These are phyloP conservation scores for Elmis aenea DNA, from an alignment of 2,888 invertebrate genomes.

Conservation along the genomic window DNA sequence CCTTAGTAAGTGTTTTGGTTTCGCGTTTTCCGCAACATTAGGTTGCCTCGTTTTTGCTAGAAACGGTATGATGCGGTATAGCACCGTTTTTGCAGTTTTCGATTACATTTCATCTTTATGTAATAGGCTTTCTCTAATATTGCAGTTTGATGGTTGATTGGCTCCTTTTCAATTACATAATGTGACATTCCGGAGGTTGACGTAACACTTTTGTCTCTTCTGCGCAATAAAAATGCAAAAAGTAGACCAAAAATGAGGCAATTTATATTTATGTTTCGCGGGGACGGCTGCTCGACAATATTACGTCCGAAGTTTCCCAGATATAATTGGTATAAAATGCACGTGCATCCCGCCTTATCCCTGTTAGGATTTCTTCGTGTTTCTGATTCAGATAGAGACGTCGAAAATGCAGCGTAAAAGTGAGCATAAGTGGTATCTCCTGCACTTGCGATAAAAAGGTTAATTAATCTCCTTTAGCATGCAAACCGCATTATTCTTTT, in stretches of 20 bases:
- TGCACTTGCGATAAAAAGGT: conserved; percentile 41
- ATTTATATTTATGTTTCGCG: too few species aligned
- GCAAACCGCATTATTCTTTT: conserved; percentile 44
- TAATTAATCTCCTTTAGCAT: conserved; percentile 44
- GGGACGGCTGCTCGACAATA: too few species aligned
- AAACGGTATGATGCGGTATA: conserved; percentile 27
- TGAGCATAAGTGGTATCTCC: conserved; percentile 32
- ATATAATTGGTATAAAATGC: too few species aligned
- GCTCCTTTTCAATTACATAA: conserved; percentile 29
- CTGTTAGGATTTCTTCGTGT: too few species aligned
- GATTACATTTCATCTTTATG: conserved; percentile 39
- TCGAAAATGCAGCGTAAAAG: conserved; percentile 21
- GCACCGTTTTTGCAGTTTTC: conserved; percentile 29
- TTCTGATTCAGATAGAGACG: conserved; percentile 14
- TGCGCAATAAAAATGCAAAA: not conserved
- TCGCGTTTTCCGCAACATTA: conserved; percentile 39
- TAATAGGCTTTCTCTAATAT: conserved; percentile 41
- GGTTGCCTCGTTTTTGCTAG: conserved; percentile 17
- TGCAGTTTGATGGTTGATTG: conserved; percentile 38
- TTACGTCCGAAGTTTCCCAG: too few species aligned
- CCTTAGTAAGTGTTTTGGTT: conserved; percentile 26
- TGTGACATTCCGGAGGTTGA: conserved; percentile 6
- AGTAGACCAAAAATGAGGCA: too few species aligned
- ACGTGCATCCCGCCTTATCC: too few species aligned
- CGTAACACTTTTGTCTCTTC: not conserved